phyloP scores from a whole-genome alignment of 1,140 invertebrate species.

The Temnothorax longispinosus region DNA sequence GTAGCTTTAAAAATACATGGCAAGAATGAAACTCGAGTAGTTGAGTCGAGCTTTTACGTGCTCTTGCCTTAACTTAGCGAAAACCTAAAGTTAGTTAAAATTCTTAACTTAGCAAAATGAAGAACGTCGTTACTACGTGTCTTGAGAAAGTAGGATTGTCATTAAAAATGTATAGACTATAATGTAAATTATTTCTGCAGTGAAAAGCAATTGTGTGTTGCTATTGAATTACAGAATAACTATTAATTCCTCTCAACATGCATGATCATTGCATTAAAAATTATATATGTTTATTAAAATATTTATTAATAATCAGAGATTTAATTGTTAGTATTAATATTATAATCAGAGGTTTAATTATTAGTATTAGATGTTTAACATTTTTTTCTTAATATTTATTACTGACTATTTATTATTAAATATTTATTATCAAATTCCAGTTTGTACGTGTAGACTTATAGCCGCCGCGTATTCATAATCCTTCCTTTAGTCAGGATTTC shows the following conservation, averaged over 20 bases:
- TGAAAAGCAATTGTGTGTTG: not conserved
- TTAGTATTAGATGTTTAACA: not conserved
- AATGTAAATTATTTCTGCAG: not conserved
- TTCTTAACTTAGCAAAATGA: constrained; percentile 55
- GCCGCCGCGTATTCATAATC: no score
- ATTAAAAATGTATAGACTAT: constrained; percentile 32
- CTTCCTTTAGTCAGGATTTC: no score
- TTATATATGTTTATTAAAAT: not conserved
- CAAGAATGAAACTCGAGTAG: constrained; percentile 44
- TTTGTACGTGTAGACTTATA: not conserved
- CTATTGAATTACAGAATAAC: not conserved
- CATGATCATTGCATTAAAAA: not conserved
- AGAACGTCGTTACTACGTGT: constrained; percentile 51
- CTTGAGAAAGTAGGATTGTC: constrained; percentile 2
- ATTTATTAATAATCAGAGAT: not conserved
- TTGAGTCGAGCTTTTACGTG: constrained; percentile 46
- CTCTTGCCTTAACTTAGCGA: constrained; percentile 32
- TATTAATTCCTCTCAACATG: not conserved
- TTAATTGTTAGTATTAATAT: not conserved
- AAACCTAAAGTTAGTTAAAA: constrained; percentile 51
- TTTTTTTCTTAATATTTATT: not conserved
- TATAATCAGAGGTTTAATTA: not conserved
- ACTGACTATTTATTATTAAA: not conserved
- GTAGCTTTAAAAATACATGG: constrained; percentile 52
- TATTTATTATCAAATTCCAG: not conserved